These are phyloP conservation scores for Diplodus sargus DNA, from an alignment of 2,797 vertebrate species.

Conservation along the genomic window DNA sequence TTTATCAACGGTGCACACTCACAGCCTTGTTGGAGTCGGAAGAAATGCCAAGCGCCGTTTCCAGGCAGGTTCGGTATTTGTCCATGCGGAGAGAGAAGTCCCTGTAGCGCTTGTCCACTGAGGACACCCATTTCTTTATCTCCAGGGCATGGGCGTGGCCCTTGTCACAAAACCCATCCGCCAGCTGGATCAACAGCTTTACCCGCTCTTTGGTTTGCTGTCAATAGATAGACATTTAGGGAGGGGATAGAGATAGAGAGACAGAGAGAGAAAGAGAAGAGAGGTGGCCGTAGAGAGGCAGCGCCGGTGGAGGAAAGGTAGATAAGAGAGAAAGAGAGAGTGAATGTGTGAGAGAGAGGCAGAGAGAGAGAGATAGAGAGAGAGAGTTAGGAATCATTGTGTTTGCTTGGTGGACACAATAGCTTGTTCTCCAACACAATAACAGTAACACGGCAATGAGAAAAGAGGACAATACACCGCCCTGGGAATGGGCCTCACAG, in stretches of 20 bases:
- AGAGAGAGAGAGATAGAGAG: constrained; percentile 31
- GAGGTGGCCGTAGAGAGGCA: constrained; percentile 59
- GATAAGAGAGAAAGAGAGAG: constrained; percentile 42
- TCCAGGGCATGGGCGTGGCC: constrained; percentile 98
- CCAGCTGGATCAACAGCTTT: constrained; percentile 99
- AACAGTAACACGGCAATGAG: constrained; percentile 76
- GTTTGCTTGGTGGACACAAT: constrained; percentile 73
- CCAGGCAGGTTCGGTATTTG: constrained; percentile 97
- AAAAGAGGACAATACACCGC: constrained; percentile 70
- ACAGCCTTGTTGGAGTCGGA: constrained; percentile 98
- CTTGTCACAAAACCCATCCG: constrained; percentile 99
- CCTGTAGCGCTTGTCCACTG: constrained; percentile 98
- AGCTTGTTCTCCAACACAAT: constrained; percentile 75
- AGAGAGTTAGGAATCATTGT: constrained; percentile 69
- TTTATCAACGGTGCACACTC: constrained; percentile 55
- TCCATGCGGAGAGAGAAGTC: constrained; percentile 99
- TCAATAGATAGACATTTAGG: constrained; percentile 70
- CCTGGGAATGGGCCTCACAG: constrained; percentile 75
- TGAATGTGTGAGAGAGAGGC: constrained; percentile 29
- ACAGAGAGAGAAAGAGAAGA: constrained; percentile 38
- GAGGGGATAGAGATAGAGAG: constrained; percentile 44
- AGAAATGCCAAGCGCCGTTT: constrained; percentile 96
- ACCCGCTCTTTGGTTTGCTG: constrained; percentile 99
- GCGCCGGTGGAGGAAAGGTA: constrained; percentile 58
- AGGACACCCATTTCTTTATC: constrained; percentile 99